Base-by-base conservation (phyloP, 2,888 invertebrate species). In the Laspeyria flexula region DNA sequence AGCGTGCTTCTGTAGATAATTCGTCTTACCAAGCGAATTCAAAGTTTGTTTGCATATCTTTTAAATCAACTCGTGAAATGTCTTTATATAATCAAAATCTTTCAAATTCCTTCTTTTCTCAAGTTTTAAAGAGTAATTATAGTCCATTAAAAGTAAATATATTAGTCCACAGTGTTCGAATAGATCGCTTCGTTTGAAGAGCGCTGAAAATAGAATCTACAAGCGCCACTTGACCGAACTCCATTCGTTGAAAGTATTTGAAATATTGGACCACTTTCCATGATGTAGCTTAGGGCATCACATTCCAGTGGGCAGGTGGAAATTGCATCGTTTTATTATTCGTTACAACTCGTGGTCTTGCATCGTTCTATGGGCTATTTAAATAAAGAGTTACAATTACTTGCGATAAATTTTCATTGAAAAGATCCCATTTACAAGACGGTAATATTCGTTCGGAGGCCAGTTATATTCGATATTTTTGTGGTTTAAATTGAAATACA, bases 201-300 rank as follows among this genome's bases (percentile, higher is more conserved):
- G 39, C 41, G 34, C 43, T 49, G 46, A 29, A 4, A 18, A 35
- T 25, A 15, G 42, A 25, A 7, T n/a, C n/a, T n/a, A n/a, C n/a
- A n/a, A n/a, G n/a, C 4, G 25, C 25, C 43, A 48, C 61, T 56
- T 57, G 59, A 52, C 53, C 38, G 49, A 57, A 53, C 46, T 56
- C 45, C 55, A 52, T 44, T 64, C 48, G 64, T 60, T 61, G 58
- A 59, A 60, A 65, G 60, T 66, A 72, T 79, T 84, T 83, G 81
- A 85, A 84, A 84, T 86, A 87, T 85, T 75, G 71, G 71, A 84
- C 81, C 83, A 85, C 85, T 86, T 86, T 85, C 85, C 75, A 66
- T 78, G 78, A 74, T 75, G 75, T 79, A 57, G 79, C 82, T 81
- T 57, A 72, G 65, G 77, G 78, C 82, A 66, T 64, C 62, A 75